Evolutionary conservation across 2,113 vertebrate genomes (phyloP), one percentile per base, ranked within the genome.

Genomic region (Hydrolagus affinis): DNA sequence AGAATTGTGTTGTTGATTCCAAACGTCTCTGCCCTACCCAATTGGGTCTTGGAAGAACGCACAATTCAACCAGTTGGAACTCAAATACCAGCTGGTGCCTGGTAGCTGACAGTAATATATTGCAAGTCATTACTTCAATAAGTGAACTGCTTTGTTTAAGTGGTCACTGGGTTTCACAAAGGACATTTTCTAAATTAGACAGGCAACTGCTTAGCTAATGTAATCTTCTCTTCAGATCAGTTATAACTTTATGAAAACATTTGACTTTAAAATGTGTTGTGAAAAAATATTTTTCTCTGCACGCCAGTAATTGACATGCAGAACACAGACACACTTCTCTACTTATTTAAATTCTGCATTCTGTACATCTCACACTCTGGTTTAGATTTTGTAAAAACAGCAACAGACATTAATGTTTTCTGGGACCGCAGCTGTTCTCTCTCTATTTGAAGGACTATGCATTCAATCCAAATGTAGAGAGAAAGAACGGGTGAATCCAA

Each of bases 191-290:
- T 10, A 8, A 66, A 30, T 66, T 4, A 30, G 64, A 11, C 77
- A 64, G 77, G 66, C 75, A 66, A 11, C 59, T 83, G 28, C 78
- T 83, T 11, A 83, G 25, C 17, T 83, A 68, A 78, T 83, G 14
- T 19, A 30, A 66, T 83, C 66, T 14, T 68, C 25, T 66, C 25
- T 83, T 83, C 66, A 30, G 21, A 83, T 83, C 60, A 28, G 30
- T 68, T 66, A 83, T 83, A 66, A 83, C 60, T 83, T 83, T 83
- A 60, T 11, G 23, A 83, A 44, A 83, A 83, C 78, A 80, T 83
- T 83, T 64, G 25, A 83, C 28, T 30, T 32, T 30, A 32, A 30
- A 19, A 30, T 14, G 66, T 83, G 64, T 30, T 64, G 60, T 17
- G 0, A 30, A 30, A 32, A 28, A 66, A 64, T 25, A 64, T 66